These are phyloP conservation scores for Echinometra lucunter DNA, from an alignment of 53 echinoderm and acorn worm species.

Conservation along the genomic window DNA sequence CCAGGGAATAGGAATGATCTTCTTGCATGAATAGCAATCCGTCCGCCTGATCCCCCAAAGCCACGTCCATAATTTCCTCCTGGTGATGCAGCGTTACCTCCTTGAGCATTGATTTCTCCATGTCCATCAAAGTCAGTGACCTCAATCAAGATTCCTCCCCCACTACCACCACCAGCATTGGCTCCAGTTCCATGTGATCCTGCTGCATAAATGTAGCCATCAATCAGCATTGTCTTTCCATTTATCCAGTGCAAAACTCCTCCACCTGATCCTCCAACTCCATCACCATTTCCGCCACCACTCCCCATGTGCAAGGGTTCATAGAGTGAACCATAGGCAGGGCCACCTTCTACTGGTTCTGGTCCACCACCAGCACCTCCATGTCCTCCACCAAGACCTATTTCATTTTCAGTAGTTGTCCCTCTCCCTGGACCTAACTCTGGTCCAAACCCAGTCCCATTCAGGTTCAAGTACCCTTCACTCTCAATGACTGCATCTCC, in stretches of 20 bases:
- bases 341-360: constrained; percentile 80
- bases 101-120: constrained; percentile 93
- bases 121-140: constrained; percentile 88
- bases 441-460: constrained; percentile 79
- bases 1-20: constrained; percentile 84
- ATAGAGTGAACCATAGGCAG: constrained; percentile 86
- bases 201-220: constrained; percentile 80
- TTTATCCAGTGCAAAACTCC: constrained; percentile 86
- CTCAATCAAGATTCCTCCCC: constrained; percentile 88
- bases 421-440: constrained; percentile 85
- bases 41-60: constrained; percentile 91
- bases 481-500: constrained; percentile 89
- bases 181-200: constrained; percentile 77
- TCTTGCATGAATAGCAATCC: constrained; percentile 88
- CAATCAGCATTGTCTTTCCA: constrained; percentile 79
- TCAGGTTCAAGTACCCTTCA: constrained; percentile 82
- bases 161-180: constrained; percentile 88
- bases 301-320: constrained; percentile 81
- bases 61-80: constrained; percentile 67
- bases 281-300: constrained; percentile 90
- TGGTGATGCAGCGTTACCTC: constrained; percentile 78
- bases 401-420: constrained; percentile 74
- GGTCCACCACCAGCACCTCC: constrained; percentile 93
- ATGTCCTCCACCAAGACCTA: constrained; percentile 89
- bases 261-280: constrained; percentile 87